These are phyloP conservation scores for Euplexia lucipara DNA, from an alignment of 2,888 invertebrate genomes.

Conservation along the genomic window DNA sequence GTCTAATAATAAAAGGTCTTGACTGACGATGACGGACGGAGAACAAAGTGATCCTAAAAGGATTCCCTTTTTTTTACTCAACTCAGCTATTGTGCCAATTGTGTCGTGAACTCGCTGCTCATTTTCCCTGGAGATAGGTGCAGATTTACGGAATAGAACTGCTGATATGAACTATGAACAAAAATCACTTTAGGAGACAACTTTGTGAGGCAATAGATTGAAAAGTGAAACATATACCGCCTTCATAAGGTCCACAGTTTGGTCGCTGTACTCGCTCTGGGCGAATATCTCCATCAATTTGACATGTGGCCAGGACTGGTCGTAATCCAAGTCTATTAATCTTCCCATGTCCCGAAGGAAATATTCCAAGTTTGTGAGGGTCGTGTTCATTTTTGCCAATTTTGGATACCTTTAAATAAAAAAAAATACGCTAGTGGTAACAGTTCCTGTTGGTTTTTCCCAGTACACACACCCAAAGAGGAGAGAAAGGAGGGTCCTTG, in stretches of 20 bases:
- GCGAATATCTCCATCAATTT: conserved; percentile 33
- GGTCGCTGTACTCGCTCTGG: conserved; percentile 10
- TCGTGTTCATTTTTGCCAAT: conserved; percentile 53
- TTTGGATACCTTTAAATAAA: conserved; percentile 32
- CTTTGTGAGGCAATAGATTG: neutral
- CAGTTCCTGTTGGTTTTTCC: neutral
- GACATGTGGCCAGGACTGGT: conserved; percentile 39
- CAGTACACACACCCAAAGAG: too few species aligned
- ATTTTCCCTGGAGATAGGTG: too few species aligned
- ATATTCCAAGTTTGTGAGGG: conserved; percentile 65
- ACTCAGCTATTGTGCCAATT: too few species aligned
- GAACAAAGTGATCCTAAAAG: too few species aligned
- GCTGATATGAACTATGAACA: too few species aligned
- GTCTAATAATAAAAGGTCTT: too few species aligned
- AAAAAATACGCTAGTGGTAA: neutral
- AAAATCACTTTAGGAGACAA: too few species aligned
- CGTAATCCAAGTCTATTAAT: conserved; percentile 75
- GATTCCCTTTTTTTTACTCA: too few species aligned
- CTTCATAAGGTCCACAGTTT: conserved; percentile 32
- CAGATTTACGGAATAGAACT: too few species aligned
- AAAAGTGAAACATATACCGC: conserved; percentile 12
- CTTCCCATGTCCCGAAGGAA: conserved; percentile 70
- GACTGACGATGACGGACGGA: too few species aligned
- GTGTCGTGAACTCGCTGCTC: too few species aligned
- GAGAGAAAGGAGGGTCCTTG: too few species aligned